Conservation (phyloP, 1,140 invertebrate genomes). For the Cherax quadricarinatus region DNA sequence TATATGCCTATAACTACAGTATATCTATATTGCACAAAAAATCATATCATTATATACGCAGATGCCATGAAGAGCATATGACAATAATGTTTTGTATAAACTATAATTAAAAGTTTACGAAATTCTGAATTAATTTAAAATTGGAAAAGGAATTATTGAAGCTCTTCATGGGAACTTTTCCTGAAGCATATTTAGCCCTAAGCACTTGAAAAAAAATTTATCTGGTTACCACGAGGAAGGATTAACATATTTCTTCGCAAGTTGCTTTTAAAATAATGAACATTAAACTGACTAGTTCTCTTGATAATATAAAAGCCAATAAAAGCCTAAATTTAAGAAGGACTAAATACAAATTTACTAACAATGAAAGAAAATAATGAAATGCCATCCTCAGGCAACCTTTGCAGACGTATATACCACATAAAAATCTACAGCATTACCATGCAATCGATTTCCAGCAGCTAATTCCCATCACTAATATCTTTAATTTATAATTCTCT, state of each 20-base stretch:
- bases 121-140: no score
- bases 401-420: not conserved
- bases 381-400: not conserved
- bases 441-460: conserved; percentile 16
- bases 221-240: no score
- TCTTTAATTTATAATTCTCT: not conserved
- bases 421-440: not conserved
- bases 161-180: not conserved
- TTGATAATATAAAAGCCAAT: no score
- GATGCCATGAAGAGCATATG: not conserved
- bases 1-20: not conserved
- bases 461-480: not conserved
- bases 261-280: no score
- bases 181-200: not conserved
- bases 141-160: no score
- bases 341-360: no score
- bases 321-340: no score
- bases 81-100: no score
- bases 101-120: no score
- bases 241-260: no score
- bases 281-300: no score
- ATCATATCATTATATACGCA: not conserved
- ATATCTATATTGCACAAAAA: not conserved
- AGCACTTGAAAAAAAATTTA: not conserved
- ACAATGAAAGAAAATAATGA: no score